Conservation (phyloP, 2,888 invertebrate species). For the Esperia sulphurella region DNA sequence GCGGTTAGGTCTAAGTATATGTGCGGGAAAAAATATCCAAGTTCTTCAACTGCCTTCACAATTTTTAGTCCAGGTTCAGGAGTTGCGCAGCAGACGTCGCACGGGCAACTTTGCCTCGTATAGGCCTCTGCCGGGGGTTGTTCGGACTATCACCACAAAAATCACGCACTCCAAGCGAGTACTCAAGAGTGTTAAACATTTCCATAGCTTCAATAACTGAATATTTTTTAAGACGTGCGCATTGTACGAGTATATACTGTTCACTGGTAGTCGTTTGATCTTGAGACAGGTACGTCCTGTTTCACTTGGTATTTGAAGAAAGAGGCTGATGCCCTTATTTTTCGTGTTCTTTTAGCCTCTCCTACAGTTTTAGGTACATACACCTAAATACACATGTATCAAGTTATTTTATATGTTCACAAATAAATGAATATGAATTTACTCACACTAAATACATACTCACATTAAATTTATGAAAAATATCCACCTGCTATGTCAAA, state of each 20-base stretch:
- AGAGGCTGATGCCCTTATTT: conserved; percentile 83
- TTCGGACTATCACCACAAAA: conserved; percentile 81
- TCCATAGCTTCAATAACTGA: conserved; percentile 84
- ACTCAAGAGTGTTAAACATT: conserved; percentile 60
- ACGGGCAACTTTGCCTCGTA: conserved; percentile 88
- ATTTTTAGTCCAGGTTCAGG: too few species aligned
- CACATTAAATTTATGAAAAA: too few species aligned
- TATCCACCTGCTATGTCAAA: too few species aligned
- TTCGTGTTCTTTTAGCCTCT: conserved; percentile 58
- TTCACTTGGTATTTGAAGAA: conserved; percentile 84
- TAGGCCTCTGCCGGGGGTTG: conserved; percentile 83
- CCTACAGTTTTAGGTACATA: too few species aligned
- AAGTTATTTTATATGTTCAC: too few species aligned
- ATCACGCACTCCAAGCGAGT: conserved; percentile 74
- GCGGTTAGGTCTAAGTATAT: too few species aligned
- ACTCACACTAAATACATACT: too few species aligned
- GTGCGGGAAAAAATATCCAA: too few species aligned
- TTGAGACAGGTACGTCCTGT: conserved; percentile 91
- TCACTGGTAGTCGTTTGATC: conserved; percentile 75
- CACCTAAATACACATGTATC: too few species aligned
- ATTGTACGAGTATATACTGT: conserved; percentile 81
- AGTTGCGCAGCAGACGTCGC: conserved; percentile 79
- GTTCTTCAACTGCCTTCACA: too few species aligned
- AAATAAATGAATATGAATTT: too few species aligned
- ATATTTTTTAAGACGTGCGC: conserved; percentile 81